Base-by-base conservation (phyloP, 2,113 vertebrate species). In the Atlantisia rogersi region DNA sequence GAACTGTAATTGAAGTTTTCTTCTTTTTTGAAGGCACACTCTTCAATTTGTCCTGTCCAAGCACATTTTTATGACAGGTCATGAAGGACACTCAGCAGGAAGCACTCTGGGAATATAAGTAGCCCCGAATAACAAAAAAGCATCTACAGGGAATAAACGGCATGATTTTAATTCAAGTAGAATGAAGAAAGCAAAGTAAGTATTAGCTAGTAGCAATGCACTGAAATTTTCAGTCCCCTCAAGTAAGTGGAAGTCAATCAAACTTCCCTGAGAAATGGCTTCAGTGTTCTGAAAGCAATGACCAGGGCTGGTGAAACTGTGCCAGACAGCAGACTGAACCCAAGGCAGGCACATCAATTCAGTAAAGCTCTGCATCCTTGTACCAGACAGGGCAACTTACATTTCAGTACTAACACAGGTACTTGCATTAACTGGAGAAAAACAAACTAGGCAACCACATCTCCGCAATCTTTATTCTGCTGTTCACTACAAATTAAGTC, bases 161-260 rank as follows among this genome's bases (percentile, higher is more conserved):
- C 77, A 82, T 69, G 69, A 90, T 95, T 97, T 97, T 97, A 97
- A 97, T 97, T 96, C 97, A 96, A 94, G 48, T 40, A 78, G 65
- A 96, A 95, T 28, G 85, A 82, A 95, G 53, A 94, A 97, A 94
- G 60, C 3, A 46, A 95, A 91, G 64, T 76, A 97, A 94, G 94
- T 87, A 92, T 92, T 92, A 96, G 74, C 79, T 82, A 64, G 91
- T 71, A 95, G 50, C 75, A 94, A 76, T 29, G 82, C 73, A 86
- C 48, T 88, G 79, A 95, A 94, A 97, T 87, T 95, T 92, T 95
- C 92, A 94, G 83, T 90, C 81, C 86, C 55, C 6, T 1, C 70
- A 95, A 70, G 82, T 77, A 77, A 95, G 88, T 50, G 53, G 94
- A 87, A 97, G 96, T 94, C 96, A 92, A 92, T 93, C 88, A 96